phyloP scores from a whole-genome alignment of 2,888 invertebrate genomes.

The Unio pictorum region DNA sequence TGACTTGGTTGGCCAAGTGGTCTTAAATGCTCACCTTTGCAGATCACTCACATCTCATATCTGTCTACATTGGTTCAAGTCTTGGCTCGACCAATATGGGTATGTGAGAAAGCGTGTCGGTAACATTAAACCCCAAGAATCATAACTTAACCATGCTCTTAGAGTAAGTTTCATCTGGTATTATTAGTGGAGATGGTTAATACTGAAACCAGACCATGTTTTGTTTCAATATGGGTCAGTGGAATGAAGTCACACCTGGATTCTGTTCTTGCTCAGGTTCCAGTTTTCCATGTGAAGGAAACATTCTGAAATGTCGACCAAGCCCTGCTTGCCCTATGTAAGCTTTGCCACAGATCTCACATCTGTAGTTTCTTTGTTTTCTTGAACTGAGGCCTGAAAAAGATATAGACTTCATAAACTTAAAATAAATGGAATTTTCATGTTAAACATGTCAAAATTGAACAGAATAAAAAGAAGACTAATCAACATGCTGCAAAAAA shows the following conservation, averaged over 20 bases:
- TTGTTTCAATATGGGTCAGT: too few species aligned
- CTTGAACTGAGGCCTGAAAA: slow-evolving; percentile 40
- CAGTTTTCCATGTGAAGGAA: slow-evolving; percentile 76
- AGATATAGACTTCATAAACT: slow-evolving; percentile 1
- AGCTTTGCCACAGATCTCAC: slow-evolving; percentile 79
- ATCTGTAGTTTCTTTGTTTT: slow-evolving; percentile 73
- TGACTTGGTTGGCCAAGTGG: too few species aligned
- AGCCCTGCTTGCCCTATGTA: slow-evolving; percentile 78
- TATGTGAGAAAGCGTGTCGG: too few species aligned
- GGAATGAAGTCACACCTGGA: slow-evolving; percentile 17
- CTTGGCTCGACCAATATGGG: too few species aligned
- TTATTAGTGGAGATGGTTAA: too few species aligned
- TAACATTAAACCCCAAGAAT: too few species aligned
- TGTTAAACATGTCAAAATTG: background rate
- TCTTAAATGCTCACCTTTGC: too few species aligned
- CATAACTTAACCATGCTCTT: too few species aligned
- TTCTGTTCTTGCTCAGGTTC: slow-evolving; percentile 28
- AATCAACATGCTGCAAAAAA: background rate
- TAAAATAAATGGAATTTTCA: background rate
- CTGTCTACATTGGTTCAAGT: too few species aligned
- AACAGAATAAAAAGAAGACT: background rate
- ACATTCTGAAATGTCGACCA: slow-evolving; percentile 77
- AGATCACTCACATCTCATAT: too few species aligned
- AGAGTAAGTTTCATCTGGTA: too few species aligned
- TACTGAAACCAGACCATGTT: too few species aligned